Base-by-base conservation (phyloP, 2,888 invertebrate species). In the Oxycera nigricornis region DNA sequence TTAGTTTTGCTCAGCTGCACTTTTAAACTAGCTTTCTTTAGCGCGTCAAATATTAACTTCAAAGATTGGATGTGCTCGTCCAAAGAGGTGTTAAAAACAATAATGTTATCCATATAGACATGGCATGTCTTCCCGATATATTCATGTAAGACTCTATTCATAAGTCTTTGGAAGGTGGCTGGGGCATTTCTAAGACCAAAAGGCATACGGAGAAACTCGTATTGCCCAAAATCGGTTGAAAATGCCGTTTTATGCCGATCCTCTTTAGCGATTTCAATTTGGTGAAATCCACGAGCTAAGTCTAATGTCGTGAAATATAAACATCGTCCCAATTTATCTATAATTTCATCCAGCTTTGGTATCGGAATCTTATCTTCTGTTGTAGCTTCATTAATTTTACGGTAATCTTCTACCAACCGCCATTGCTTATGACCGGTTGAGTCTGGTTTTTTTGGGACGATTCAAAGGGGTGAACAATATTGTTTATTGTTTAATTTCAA, bases 231-330 rank as follows among this genome's bases (percentile, higher is more conserved):
- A 30, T 31, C 35, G 20, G 55, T 70, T 9, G 70, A 70, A n/a
- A 83, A 83, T 0, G 82, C 83, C 17, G 83, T 78, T 73, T 20
- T 79, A 30, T 22, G 78, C 77, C 59, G 76, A 41, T 68, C 59
- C 68, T 65, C 1, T 70, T 75, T 28, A 46, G 76, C 9, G 50
- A 77, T 65, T 26, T 62, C 55, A 17, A 74, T 74, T 52, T 74
- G 74, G 20, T 73, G 65, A 22, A 73, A 73, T 4, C 73, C 73
- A 28, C 52, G 46, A 11, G 52, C 62, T 11, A 73, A 31, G 30
- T 73, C 62, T 31, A 73, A n/a, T n/a, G 73, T 73, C 1, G 62
- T 62, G 50, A 73, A 73, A 35, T 73, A 74, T 22, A 52, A 30
- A 4, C 31, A 50, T 35, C 39, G 30, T n/a, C 67, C 67, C 11